Conservation (phyloP, 2,113 vertebrate genomes). For the Podarcis raffonei region DNA sequence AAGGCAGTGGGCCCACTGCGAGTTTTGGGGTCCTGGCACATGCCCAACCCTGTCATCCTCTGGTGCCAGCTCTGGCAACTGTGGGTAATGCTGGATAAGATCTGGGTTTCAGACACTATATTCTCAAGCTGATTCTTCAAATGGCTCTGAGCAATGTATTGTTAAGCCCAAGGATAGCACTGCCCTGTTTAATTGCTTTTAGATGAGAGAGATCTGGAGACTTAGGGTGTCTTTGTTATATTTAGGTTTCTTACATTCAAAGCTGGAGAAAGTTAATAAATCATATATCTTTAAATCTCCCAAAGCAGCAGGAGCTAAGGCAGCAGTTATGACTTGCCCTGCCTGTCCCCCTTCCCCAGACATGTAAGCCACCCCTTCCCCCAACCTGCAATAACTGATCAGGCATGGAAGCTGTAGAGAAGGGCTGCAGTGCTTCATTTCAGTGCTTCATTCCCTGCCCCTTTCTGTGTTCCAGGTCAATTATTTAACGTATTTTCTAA, state of each 20-base stretch:
- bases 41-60: neutral
- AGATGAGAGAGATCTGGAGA: neutral
- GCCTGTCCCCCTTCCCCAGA: too few species aligned
- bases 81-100: neutral
- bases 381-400: too few species aligned
- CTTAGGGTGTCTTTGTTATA: neutral
- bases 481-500: neutral
- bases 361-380: too few species aligned
- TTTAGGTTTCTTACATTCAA: neutral
- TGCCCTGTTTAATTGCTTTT: neutral
- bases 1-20: neutral
- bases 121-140: neutral
- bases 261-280: neutral
- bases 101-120: neutral
- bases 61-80: neutral
- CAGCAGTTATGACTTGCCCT: too few species aligned
- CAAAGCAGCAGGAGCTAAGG: too few species aligned
- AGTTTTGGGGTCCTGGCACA: neutral
- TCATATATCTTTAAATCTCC: neutral
- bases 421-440: too few species aligned
- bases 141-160: neutral
- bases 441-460: neutral
- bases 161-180: neutral
- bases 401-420: too few species aligned
- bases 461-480: neutral